phyloP scores from a whole-genome alignment of 2,113 vertebrate genomes.

The Bubalus kerabau region DNA sequence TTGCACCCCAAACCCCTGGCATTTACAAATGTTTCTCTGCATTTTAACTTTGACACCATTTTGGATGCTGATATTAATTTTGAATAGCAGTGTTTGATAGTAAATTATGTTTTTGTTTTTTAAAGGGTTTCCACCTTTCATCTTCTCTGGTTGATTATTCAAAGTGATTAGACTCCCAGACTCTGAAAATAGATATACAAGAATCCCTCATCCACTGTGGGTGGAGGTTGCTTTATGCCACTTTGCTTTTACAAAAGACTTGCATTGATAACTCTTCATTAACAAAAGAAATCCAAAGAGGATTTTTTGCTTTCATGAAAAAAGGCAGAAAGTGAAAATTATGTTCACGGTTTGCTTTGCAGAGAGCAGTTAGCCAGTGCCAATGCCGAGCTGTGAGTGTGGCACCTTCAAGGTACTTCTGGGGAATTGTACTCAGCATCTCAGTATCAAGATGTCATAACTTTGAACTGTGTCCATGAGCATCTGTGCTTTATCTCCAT shows the following conservation, averaged over 20 bases:
- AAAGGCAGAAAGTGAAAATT: background rate
- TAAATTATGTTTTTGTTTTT: background rate
- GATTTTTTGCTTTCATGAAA: background rate
- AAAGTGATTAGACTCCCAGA: background rate
- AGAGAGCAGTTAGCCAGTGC: too few relatives aligned
- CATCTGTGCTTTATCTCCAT: background rate
- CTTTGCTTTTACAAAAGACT: background rate
- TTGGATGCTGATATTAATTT: background rate
- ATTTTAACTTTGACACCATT: background rate
- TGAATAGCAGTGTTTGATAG: background rate
- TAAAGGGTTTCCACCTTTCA: background rate
- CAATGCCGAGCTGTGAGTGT: accelerated
- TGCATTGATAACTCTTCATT: background rate
- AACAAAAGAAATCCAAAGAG: background rate
- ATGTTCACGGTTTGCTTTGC: background rate
- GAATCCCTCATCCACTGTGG: background rate
- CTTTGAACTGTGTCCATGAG: background rate
- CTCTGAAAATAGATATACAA: background rate
- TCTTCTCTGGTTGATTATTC: background rate
- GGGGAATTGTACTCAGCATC: background rate
- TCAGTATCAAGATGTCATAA: too few relatives aligned
- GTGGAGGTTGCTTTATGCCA: background rate
- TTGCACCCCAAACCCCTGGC: accelerated
- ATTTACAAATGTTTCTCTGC: background rate
- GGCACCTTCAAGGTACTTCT: background rate